These are phyloP conservation scores for Syngnathus floridae DNA, from an alignment of 2,113 vertebrate genomes.

Conservation along the genomic window DNA sequence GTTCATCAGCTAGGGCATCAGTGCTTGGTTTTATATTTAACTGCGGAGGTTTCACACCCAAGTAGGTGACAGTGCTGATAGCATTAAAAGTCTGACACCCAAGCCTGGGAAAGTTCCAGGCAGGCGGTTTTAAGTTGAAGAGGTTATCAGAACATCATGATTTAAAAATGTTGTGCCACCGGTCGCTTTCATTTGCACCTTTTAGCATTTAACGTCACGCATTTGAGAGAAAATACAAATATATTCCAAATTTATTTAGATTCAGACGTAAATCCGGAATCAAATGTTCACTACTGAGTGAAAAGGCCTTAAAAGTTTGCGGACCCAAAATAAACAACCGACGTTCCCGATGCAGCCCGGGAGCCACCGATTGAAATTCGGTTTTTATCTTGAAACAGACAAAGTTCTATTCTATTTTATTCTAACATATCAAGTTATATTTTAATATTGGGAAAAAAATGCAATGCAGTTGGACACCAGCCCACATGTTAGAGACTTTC, in stretches of 20 bases:
- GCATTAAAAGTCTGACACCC: conserved; percentile 31
- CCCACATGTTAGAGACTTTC: conserved; percentile 8
- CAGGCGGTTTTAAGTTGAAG: conserved; percentile 16
- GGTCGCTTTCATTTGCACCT: background rate
- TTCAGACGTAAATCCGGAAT: too few species aligned
- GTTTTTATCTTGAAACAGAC: too few species aligned
- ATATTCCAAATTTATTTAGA: too few species aligned
- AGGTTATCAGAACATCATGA: conserved; percentile 23
- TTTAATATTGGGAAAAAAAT: background rate
- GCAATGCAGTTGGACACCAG: background rate
- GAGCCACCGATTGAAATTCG: too few species aligned
- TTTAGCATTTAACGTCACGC: background rate
- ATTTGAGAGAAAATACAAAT: too few species aligned
- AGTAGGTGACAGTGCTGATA: conserved; percentile 35
- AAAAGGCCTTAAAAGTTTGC: too few species aligned
- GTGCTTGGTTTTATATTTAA: conserved; percentile 29
- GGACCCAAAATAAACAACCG: background rate
- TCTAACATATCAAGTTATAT: too few species aligned
- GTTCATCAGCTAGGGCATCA: conserved; percentile 29
- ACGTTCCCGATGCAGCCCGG: too few species aligned
- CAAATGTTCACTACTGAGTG: too few species aligned
- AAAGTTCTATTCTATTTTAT: too few species aligned
- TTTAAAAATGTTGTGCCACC: background rate
- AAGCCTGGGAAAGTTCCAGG: conserved; percentile 43
- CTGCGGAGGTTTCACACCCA: conserved; percentile 44